Conservation (phyloP, 2,113 vertebrate species). For the Polypterus senegalus region DNA sequence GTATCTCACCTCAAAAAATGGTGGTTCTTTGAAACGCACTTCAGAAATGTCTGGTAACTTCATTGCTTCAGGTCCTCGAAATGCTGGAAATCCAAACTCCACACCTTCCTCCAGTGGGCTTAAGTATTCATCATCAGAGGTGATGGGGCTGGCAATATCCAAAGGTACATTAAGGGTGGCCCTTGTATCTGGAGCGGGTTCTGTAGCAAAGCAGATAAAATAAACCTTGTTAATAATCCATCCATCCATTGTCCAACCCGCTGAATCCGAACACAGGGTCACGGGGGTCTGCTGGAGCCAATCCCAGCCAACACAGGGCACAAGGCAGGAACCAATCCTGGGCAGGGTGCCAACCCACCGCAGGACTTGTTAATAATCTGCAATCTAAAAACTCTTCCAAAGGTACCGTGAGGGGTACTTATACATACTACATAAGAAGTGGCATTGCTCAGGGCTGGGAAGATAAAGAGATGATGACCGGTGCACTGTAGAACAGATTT, state of each 20-base stretch:
- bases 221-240: neutral
- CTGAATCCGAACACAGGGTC: no score
- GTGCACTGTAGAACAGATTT: no score
- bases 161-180: slow-evolving; percentile 42
- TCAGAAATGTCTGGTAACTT: slow-evolving; percentile 49
- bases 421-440: no score
- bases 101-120: slow-evolving; percentile 86
- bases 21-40: slow-evolving; percentile 69
- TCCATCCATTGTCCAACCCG: no score
- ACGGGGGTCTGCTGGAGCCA: no score
- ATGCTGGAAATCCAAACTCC: slow-evolving; percentile 52
- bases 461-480: no score
- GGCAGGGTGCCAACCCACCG: no score
- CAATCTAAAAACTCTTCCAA: no score
- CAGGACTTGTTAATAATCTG: neutral
- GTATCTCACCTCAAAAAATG: slow-evolving; percentile 75
- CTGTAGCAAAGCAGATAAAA: slow-evolving; percentile 21
- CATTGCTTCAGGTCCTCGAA: slow-evolving; percentile 36
- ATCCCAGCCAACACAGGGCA: no score
- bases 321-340: no score
- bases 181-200: slow-evolving; percentile 33
- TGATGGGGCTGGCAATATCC: slow-evolving; percentile 82
- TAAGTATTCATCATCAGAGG: slow-evolving; percentile 93
- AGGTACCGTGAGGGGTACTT: no score
- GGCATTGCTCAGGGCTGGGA: no score